Conservation (phyloP, 2,797 vertebrate genomes). For the Otolemur crassicaudatus region DNA sequence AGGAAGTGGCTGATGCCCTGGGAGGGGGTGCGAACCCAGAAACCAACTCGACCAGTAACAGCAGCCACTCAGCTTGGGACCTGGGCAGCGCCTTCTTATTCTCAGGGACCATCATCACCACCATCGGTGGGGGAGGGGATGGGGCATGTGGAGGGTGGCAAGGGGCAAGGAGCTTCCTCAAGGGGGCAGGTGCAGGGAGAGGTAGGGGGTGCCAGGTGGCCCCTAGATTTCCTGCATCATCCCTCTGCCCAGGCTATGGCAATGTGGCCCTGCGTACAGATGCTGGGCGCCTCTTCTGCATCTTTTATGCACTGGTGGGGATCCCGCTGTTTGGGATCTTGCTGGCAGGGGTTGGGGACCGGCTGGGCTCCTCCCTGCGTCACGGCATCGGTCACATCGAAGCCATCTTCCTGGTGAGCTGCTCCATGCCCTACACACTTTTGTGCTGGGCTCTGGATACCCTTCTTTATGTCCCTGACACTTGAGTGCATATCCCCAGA, state of each 20-base stretch:
- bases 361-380: slow-evolving; percentile 93
- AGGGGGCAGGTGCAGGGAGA: slow-evolving; percentile 49
- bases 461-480: not conserved
- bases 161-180: slow-evolving; percentile 27
- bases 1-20: slow-evolving; percentile 91
- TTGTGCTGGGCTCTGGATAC: not conserved
- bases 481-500: not conserved
- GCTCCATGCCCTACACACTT: not conserved
- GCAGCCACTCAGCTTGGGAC: slow-evolving; percentile 92
- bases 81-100: slow-evolving; percentile 94
- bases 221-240: not conserved
- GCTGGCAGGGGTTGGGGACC: slow-evolving; percentile 95
- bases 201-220: not conserved
- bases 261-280: slow-evolving; percentile 93
- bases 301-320: slow-evolving; percentile 95
- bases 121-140: slow-evolving; percentile 90
- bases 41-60: slow-evolving; percentile 85
- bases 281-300: slow-evolving; percentile 93
- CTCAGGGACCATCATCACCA: slow-evolving; percentile 96
- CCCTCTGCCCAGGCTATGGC: slow-evolving; percentile 91
- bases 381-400: slow-evolving; percentile 93
- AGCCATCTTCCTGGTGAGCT: slow-evolving; percentile 93
- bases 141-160: not conserved
- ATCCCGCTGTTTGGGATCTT: slow-evolving; percentile 97
- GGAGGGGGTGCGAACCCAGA: slow-evolving; percentile 91